Percentiles rank a stretch among this genome's conserved stretches.
phyloP scores from a whole-genome alignment of 2,888 invertebrate genomes.

The Oegoconia quadripuncta region DNA sequence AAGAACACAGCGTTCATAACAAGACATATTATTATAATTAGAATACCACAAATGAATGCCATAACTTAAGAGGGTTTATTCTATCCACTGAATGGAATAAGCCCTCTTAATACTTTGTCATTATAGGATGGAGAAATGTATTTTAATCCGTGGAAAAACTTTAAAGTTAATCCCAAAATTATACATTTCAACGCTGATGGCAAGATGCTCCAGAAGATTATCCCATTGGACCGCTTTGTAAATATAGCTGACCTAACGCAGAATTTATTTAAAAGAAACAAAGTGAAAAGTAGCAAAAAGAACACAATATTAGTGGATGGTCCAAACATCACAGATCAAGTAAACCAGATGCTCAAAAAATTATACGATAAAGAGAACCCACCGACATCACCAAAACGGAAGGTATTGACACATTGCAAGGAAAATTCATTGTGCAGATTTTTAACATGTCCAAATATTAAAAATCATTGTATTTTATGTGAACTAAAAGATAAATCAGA shows the following conservation, averaged over 20 bases:
- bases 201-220: constrained; percentile 21
- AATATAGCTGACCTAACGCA: neutral
- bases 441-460: constrained; percentile 44
- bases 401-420: constrained; percentile 47
- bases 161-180: constrained; percentile 32
- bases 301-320: no score
- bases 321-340: neutral
- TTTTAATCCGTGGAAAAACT: constrained; percentile 47
- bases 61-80: no score
- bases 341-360: constrained; percentile 15
- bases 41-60: no score
- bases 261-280: neutral
- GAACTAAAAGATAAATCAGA: constrained; percentile 26
- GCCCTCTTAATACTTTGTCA: neutral
- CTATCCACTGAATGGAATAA: neutral
- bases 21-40: no score
- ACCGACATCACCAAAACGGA: constrained; percentile 25
- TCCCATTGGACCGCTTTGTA: no score
- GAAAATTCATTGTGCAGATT: constrained; percentile 40
- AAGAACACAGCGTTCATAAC: no score
- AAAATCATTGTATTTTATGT: constrained; percentile 46
- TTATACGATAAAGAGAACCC: constrained; percentile 9
- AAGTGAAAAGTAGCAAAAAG: no score
- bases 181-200: constrained; percentile 43
- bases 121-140: constrained; percentile 34